Base-by-base conservation (phyloP, 2,113 vertebrate genomes). In the Dipodomys spectabilis region DNA sequence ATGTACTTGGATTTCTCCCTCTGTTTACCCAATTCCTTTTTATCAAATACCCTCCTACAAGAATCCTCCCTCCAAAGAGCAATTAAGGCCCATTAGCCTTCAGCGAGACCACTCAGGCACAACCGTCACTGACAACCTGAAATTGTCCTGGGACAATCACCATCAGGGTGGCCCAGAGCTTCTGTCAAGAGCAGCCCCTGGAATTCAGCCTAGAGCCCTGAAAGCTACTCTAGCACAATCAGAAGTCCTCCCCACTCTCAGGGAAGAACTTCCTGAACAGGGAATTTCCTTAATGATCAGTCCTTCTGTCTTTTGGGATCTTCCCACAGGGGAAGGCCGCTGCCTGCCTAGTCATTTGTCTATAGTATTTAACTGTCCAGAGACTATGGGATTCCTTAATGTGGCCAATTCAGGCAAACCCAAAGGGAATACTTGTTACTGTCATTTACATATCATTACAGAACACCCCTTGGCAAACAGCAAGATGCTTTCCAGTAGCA, bases 31-130 rank as follows among this genome's bases (percentile, higher is more conserved):
- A 62, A 64, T 22, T 92, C 67, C 28, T 92, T 77, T 77, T 96
- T 69, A 93, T 90, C 83, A 96, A 96, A 81, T 22, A 28, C 6
- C 44, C 18, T 85, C 77, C 72, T 53, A 72, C 92, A 94, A 92
- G 82, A 30, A 94, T 53, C 69, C 49, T 82, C 75, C 72, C 90
- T 94, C 83, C 65, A 95, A 97, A 97, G 82, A 94, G 94, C 96
- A 97, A 97, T 97, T 97, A 97, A 96, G 94, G 39, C 75, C 82
- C 68, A 93, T 97, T 97, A 96, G 64, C 89, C 88, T 96, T 96
- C 91, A 95, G 45, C 91, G 88, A 95, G 83, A 45, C 82, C 80
- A 84, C 53, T 95, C 91, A 92, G 93, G 93, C 96, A 95, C 67
- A 68, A 69, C 0, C 3, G 91, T 96, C 96, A 96, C 90, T 86